These are phyloP conservation scores for Eonycteris spelaea DNA, from an alignment of 2,113 vertebrate genomes.

Conservation along the genomic window DNA sequence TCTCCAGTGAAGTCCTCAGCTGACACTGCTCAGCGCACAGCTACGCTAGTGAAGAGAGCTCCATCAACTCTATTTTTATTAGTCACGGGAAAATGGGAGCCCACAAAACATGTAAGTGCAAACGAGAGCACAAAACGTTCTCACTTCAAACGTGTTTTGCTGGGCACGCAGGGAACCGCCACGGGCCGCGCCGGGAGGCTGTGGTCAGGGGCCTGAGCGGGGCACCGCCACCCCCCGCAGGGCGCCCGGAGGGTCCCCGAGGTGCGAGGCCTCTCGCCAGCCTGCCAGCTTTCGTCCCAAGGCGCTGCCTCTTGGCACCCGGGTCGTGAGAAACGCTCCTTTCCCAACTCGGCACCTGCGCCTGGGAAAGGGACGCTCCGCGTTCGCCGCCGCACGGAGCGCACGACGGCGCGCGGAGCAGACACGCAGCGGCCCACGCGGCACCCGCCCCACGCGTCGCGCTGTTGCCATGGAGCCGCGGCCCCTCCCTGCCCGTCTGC, in stretches of 20 bases:
- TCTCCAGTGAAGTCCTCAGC: neutral
- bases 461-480: too few species aligned
- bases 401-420: too few species aligned
- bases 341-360: neutral
- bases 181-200: too few species aligned
- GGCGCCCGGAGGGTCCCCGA: neutral
- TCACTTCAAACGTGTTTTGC: neutral
- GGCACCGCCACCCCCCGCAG: too few species aligned
- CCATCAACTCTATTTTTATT: neutral
- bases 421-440: too few species aligned
- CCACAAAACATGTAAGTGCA: neutral
- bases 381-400: too few species aligned
- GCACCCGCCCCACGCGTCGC: too few species aligned
- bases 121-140: neutral
- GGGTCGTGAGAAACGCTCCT: neutral
- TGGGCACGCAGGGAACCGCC: too few species aligned
- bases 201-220: too few species aligned
- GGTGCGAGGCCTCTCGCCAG: neutral
- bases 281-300: neutral
- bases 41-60: neutral
- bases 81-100: neutral
- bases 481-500: too few species aligned
- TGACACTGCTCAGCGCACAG: accelerated
- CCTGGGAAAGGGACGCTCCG: too few species aligned
- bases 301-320: neutral